Base-by-base conservation (phyloP, 2,888 invertebrate genomes). In the Drosophila rubida region DNA sequence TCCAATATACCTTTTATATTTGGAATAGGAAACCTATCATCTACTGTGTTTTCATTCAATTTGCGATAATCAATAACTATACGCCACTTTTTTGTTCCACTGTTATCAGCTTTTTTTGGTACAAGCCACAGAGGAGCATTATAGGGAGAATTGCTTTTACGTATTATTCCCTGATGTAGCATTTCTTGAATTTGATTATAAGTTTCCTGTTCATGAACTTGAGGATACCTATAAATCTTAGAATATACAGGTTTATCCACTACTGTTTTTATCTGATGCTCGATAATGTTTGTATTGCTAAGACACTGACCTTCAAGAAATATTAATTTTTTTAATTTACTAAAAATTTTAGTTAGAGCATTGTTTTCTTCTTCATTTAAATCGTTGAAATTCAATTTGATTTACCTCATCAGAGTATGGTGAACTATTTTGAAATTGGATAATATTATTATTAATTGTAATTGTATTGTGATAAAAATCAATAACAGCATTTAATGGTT, bases 91-190 rank as follows among this genome's bases (percentile, higher is more conserved):
- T 44, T 23, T 25, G 1, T 25, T 7, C 48, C 11, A 50, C 53
- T 22, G 23, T 62, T 65, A 59, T 81, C 76, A n/a, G 58, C 25
- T 64, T 88, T 87, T 69, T 81, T 88, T 14, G 78, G 76, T n/a
- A 82, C 87, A 35, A 81, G 67, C 76, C 79, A 84, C 19, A 89
- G 55, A 9, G 80, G 82, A n/a, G 72, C 63, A 30, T 61, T 70
- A 64, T 80, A 87, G 11, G 84, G 81, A 1, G 78, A 81, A 49
- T 69, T 64, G 22, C 78, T 80, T 46, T 71, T 76, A 44, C 63
- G 59, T 8, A 89, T 88, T 19, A 89, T 88, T 19, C 60, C 61
- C 60, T 61, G 65, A 41, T 64, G 9, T 32, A 72, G 42, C 69
- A 72, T 73, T 46, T 71, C 64, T 6, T 69, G 13, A 13, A 65